A percentile compares a stretch with the other conserved stretches of the same genome.
phyloP scores from a whole-genome alignment of 2,888 invertebrate species.

The Phengaris alcon region DNA sequence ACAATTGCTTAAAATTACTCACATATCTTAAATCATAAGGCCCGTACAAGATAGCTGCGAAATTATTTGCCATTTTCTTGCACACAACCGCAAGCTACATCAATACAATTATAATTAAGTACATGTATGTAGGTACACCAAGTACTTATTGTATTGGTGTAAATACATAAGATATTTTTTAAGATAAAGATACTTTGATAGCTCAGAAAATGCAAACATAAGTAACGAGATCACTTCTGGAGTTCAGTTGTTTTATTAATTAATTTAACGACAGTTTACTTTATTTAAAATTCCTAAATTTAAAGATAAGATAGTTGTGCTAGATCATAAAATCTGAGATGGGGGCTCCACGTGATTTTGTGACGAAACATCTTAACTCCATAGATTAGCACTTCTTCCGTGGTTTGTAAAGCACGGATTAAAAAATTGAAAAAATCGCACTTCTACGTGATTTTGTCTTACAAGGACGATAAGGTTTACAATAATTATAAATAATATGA shows the following conservation, averaged over 20 bases:
- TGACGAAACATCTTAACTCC: no score
- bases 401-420: no score
- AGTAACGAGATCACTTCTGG: not conserved
- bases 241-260: not conserved
- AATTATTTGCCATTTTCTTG: conserved; percentile 67
- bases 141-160: not conserved
- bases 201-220: not conserved
- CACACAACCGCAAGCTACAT: not conserved
- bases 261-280: not conserved
- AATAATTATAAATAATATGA: no score
- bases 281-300: not conserved
- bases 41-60: conserved; percentile 84
- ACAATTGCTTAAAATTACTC: conserved; percentile 47
- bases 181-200: conserved; percentile 2
- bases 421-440: no score
- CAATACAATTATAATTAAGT: not conserved
- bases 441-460: no score
- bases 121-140: not conserved
- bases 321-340: no score
- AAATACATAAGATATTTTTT: not conserved
- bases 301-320: not conserved
- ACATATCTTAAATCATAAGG: conserved; percentile 85
- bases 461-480: no score
- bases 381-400: no score
- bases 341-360: no score